Conservation (phyloP, 1,140 invertebrate genomes). For the Ooceraea biroi region DNA sequence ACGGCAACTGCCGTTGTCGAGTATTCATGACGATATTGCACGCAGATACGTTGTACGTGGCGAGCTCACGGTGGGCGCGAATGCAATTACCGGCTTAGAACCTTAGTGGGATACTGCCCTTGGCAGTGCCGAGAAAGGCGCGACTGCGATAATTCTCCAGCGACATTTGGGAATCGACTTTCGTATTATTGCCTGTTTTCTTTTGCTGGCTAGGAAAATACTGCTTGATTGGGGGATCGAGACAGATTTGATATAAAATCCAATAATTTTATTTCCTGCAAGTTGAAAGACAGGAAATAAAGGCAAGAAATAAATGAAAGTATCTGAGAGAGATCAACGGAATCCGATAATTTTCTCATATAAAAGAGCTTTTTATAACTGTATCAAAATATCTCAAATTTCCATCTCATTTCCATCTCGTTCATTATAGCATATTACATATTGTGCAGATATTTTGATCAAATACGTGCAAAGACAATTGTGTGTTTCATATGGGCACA, state of each 20-base stretch:
- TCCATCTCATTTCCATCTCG: too few species aligned
- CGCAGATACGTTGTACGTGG: not conserved
- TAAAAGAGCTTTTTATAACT: too few species aligned
- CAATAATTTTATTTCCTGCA: too few species aligned
- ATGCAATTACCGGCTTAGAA: conserved; percentile 60
- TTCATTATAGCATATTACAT: too few species aligned
- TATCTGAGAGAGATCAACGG: too few species aligned
- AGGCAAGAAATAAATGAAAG: too few species aligned
- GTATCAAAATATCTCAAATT: too few species aligned
- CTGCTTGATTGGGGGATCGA: too few species aligned
- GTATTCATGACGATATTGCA: conserved; percentile 29
- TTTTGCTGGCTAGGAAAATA: not conserved
- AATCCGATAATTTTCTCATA: too few species aligned
- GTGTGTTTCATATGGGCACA: not conserved
- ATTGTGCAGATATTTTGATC: too few species aligned
- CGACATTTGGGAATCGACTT: conserved; percentile 43
- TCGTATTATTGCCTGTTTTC: not conserved
- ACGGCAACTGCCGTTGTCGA: not conserved
- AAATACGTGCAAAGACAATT: not conserved
- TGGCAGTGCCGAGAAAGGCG: conserved; percentile 60
- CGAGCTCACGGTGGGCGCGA: conserved; percentile 21
- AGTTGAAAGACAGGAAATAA: too few species aligned
- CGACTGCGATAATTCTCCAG: conserved; percentile 37
- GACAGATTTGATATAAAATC: too few species aligned
- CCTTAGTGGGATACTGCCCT: conserved; percentile 55